Base-by-base conservation (phyloP, 2,888 invertebrate species). In the Scaptomyza polygonia region DNA sequence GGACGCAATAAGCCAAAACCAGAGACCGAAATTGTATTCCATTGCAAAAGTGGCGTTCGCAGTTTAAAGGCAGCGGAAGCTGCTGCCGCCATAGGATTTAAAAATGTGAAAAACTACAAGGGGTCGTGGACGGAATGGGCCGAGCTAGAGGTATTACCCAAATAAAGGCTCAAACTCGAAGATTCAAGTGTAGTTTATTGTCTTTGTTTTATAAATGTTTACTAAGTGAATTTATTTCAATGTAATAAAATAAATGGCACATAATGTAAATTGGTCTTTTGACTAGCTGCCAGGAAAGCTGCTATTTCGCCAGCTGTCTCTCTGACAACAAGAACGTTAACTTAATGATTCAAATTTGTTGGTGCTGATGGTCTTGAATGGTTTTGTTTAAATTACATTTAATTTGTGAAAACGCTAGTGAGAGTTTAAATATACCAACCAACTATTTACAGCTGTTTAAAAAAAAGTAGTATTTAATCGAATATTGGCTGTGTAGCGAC, bases 1-100 rank as follows among this genome's bases (percentile, higher is more conserved):
- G 92, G 93, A 0, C 93, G 92, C 56, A 84, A 92, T 0, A 95
- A 95, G 81, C 96, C 96, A 0, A 68, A 89, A 1, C 89, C 91
- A 55, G 90, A 94, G 42, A 93, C 93, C 3, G 93, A 94, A 86
- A 92, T 96, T 3, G 94, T 96, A 72, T 93, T 96, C 73, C 94
- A 94, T 61, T 96, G 96, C 81, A 94, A 93, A 91, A 93, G 93
- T 66, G 96, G 96, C 9, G 94, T 92, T 80, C 93, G 96, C 83
- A 94, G 95, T 72, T 93, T 92, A 8, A 93, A 91, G 84, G 95
- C 95, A 4, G 93, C 94, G 76, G 92, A 93, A 81, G 92, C 92
- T 76, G 93, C 88, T 1, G 49, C 64, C 0, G 56, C 68, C 0
- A 49, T 91, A 32, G 91, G 91, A 0, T 91, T 81, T 30, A 83